Percentiles rank a stretch among this genome's conserved stretches.
phyloP scores from a whole-genome alignment of 2,888 invertebrate species.

The Habroteleia sp. region DNA sequence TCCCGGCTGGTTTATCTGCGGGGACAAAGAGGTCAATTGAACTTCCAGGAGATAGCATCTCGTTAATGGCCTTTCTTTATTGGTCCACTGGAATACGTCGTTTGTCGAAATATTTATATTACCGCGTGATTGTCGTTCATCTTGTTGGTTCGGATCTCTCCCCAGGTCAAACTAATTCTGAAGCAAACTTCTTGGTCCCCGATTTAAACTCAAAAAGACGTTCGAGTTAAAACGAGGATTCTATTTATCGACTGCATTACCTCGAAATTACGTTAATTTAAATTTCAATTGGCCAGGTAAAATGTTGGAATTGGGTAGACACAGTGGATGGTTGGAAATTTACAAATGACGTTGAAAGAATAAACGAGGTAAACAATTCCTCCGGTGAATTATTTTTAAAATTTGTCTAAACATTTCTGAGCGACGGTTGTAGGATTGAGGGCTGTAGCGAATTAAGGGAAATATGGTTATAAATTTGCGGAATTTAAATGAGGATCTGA shows the following conservation, averaged over 20 bases:
- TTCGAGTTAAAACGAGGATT: slow-evolving; percentile 9
- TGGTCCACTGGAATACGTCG: not conserved
- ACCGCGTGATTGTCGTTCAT: not conserved
- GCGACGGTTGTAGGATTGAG: no score
- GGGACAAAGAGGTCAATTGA: slow-evolving; percentile 35
- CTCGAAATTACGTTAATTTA: not conserved
- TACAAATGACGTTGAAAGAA: no score
- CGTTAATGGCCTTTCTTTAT: slow-evolving; percentile 26
- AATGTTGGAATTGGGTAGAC: no score
- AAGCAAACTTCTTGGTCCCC: slow-evolving; percentile 26
- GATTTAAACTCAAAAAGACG: slow-evolving; percentile 12
- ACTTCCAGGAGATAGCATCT: slow-evolving; percentile 26
- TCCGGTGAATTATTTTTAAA: no score
- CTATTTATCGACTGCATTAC: slow-evolving; percentile 12
- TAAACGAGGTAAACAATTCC: no score
- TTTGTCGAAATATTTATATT: slow-evolving; percentile 40
- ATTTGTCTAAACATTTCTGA: no score
- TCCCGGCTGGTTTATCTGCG: slow-evolving; percentile 2
- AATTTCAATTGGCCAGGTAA: no score
- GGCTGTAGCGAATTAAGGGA: no score
- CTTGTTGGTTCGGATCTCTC: not conserved
- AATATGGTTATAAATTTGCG: no score
- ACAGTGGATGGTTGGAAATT: no score
- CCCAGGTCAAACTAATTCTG: slow-evolving; percentile 30
- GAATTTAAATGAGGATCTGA: no score